Percentiles rank a stretch among this genome's conserved stretches.
phyloP scores from a whole-genome alignment of 2,888 invertebrate species.

The Cistogaster globosa region DNA sequence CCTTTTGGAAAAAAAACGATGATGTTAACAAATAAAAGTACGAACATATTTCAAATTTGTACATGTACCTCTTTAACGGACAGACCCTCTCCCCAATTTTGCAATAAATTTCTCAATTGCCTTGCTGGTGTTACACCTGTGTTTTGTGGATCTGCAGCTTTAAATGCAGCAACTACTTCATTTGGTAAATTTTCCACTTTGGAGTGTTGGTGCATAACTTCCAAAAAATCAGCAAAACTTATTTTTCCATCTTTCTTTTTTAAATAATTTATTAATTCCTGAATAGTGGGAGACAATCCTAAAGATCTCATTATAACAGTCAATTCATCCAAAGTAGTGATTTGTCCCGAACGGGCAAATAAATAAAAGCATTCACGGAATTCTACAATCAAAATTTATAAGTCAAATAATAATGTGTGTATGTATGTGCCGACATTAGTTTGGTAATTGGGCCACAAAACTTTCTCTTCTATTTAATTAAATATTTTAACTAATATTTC shows the following conservation, averaged over 20 bases:
- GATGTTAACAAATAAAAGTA: not conserved
- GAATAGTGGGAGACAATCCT: conserved; percentile 96
- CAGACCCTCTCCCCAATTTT: conserved; percentile 96
- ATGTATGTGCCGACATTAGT: not conserved
- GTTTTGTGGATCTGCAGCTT: conserved; percentile 90
- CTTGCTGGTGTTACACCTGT: conserved; percentile 90
- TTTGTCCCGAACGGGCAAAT: conserved; percentile 94
- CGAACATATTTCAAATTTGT: not conserved
- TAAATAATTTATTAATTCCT: conserved; percentile 92
- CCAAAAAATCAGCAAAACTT: conserved; percentile 97
- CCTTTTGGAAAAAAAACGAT: conserved; percentile 82
- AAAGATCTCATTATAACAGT: conserved; percentile 97
- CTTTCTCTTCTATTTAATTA: no score
- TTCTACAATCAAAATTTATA: conserved; percentile 84
- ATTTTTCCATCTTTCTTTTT: conserved; percentile 93
- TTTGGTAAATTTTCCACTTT: conserved; percentile 85
- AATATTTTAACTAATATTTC: no score
- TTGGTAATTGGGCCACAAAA: no score
- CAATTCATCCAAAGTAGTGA: conserved; percentile 93
- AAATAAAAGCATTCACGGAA: conserved; percentile 98
- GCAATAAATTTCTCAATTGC: conserved; percentile 92
- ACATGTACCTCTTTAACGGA: conserved; percentile 86
- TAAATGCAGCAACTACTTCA: conserved; percentile 92
- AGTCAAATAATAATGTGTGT: not conserved
- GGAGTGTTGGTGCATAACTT: conserved; percentile 96